phyloP scores from a whole-genome alignment of 1,140 invertebrate species.

The Drosophila gunungcola region DNA sequence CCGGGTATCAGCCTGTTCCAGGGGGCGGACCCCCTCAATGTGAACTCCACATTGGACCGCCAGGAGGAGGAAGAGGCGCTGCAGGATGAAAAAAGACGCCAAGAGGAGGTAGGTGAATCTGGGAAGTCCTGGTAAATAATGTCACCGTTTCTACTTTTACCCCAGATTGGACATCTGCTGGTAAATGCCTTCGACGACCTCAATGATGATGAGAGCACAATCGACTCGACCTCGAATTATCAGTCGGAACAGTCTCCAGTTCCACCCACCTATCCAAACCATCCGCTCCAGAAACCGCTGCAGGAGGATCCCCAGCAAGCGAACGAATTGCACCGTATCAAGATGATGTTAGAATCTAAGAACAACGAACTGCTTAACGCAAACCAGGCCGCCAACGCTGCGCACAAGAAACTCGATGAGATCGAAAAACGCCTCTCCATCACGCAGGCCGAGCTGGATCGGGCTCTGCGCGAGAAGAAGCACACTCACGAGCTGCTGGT shows the following conservation, averaged over 20 bases:
- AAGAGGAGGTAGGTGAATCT: slow-evolving; percentile 85
- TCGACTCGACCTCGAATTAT: slow-evolving; percentile 72
- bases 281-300: slow-evolving; percentile 7
- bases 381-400: slow-evolving; percentile 47
- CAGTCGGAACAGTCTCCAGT: slow-evolving; percentile 52
- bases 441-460: slow-evolving; percentile 85
- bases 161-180: slow-evolving; percentile 86
- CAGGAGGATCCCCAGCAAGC: slow-evolving; percentile 19
- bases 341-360: slow-evolving; percentile 71
- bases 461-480: slow-evolving; percentile 85
- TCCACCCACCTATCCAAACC: slow-evolving; percentile 11
- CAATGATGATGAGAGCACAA: slow-evolving; percentile 86
- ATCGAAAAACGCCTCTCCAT: slow-evolving; percentile 85
- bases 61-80: slow-evolving; percentile 87
- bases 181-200: slow-evolving; percentile 87
- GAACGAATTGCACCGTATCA: slow-evolving; percentile 60
- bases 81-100: slow-evolving; percentile 86
- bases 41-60: slow-evolving; percentile 86
- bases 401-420: slow-evolving; percentile 73
- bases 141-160: slow-evolving; percentile 2
- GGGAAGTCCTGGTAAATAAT: slow-evolving; percentile 9
- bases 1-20: slow-evolving; percentile 87
- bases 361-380: slow-evolving; percentile 58
- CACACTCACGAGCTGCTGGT: slow-evolving; percentile 86
- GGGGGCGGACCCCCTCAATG: slow-evolving; percentile 86